Conservation (phyloP, 1,140 invertebrate genomes). For the Euborellia annulipes region DNA sequence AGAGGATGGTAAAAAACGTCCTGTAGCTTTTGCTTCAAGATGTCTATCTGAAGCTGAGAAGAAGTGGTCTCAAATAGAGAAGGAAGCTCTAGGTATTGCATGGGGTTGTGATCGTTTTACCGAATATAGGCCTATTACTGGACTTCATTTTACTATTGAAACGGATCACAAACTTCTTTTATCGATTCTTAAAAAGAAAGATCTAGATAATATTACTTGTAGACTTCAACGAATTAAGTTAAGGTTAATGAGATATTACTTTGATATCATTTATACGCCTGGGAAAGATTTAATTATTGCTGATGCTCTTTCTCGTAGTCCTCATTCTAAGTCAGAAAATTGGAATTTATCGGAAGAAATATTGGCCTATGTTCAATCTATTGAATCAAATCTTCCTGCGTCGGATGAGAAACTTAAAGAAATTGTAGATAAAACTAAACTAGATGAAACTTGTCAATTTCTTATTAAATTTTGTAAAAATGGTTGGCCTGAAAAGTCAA, state of each 20-base stretch:
- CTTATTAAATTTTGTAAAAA: not conserved
- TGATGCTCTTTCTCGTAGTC: slow-evolving; percentile 1
- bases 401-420: not conserved
- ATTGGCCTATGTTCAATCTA: not conserved
- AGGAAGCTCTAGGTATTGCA: slow-evolving; percentile 32
- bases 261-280: slow-evolving; percentile 15
- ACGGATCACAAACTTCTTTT: slow-evolving; percentile 31
- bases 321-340: not conserved
- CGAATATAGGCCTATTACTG: slow-evolving; percentile 26
- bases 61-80: slow-evolving; percentile 28
- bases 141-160: no score
- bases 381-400: not conserved
- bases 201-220: slow-evolving; percentile 22
- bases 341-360: not conserved
- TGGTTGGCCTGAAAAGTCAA: not conserved
- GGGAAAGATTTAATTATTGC: not conserved
- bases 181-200: slow-evolving; percentile 25
- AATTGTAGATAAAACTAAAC: not conserved
- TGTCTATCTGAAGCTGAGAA: slow-evolving; percentile 16
- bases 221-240: slow-evolving; percentile 29
- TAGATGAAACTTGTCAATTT: not conserved
- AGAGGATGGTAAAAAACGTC: slow-evolving; percentile 15
- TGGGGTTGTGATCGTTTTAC: slow-evolving; percentile 26
- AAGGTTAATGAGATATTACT: slow-evolving; percentile 24
- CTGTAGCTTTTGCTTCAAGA: slow-evolving; percentile 22